Percentiles rank a stretch among this genome's conserved stretches.
Evolutionary conservation across 2,888 invertebrate species (phyloP).

Genomic region (Xestia sexstrigata): DNA sequence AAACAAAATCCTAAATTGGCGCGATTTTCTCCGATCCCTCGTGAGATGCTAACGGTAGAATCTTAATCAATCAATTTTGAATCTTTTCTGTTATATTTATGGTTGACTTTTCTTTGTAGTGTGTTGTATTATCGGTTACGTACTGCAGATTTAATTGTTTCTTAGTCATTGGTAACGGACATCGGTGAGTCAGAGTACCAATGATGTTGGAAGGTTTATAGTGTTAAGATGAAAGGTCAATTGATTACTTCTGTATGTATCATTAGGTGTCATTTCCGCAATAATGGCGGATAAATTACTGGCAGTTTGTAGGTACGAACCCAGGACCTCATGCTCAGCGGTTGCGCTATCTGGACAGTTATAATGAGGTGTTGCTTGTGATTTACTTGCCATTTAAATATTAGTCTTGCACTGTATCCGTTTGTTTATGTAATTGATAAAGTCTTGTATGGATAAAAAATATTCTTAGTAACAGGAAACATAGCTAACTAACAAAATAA

Average conservation of each 20-base stretch:
- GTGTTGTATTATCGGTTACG: slow-evolving; percentile 77
- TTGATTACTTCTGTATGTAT: slow-evolving; percentile 41
- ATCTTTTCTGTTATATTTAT: slow-evolving; percentile 72
- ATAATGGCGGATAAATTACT: slow-evolving; percentile 28
- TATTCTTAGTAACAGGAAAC: background rate
- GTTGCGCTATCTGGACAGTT: slow-evolving; percentile 34
- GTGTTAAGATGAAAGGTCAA: slow-evolving; percentile 56
- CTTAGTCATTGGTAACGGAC: slow-evolving; percentile 87
- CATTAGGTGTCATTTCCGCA: slow-evolving; percentile 57
- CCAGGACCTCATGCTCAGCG: too few species aligned
- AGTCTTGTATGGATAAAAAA: background rate
- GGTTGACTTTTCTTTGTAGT: slow-evolving; percentile 69
- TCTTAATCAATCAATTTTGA: slow-evolving; percentile 61
- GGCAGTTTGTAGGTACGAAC: slow-evolving; percentile 39
- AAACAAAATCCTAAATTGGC: slow-evolving; percentile 85
- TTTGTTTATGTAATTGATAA: slow-evolving; percentile 24
- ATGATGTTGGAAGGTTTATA: slow-evolving; percentile 65
- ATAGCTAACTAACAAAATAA: background rate
- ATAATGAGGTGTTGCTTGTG: slow-evolving; percentile 25
- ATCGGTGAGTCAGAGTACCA: slow-evolving; percentile 80
- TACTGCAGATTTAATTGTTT: slow-evolving; percentile 86
- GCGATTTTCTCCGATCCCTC: slow-evolving; percentile 79
- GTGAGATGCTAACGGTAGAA: slow-evolving; percentile 80
- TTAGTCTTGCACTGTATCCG: slow-evolving; percentile 21
- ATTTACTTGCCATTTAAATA: slow-evolving; percentile 45